Evolutionary conservation across 1,140 invertebrate species (phyloP).

Genomic region (Danaus melanippus): DNA sequence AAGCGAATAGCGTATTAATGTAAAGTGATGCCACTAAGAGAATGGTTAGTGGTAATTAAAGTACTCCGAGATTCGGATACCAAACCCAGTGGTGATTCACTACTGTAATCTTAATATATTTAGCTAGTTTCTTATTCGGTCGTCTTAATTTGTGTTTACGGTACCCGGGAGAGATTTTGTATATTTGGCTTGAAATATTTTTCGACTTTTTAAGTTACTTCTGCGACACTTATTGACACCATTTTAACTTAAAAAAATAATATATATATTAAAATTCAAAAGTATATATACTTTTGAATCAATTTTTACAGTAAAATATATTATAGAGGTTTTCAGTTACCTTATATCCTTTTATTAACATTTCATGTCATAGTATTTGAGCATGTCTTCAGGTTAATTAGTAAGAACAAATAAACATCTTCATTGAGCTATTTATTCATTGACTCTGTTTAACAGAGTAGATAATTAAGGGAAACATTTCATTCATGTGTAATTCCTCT

Average conservation of each 20-base stretch:
- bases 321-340: too few species aligned
- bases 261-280: too few species aligned
- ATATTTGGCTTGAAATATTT: neutral
- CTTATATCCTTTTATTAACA: too few species aligned
- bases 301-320: too few species aligned
- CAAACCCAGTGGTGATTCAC: conserved; percentile 1
- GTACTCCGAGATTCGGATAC: conserved; percentile 1
- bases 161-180: neutral
- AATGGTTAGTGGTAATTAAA: conserved; percentile 39
- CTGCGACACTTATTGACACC: too few species aligned
- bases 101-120: conserved; percentile 2
- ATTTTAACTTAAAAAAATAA: too few species aligned
- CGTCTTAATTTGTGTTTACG: conserved; percentile 5
- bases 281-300: too few species aligned
- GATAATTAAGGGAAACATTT: conserved; percentile 4
- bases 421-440: conserved; percentile 20
- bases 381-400: conserved; percentile 16
- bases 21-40: conserved; percentile 31
- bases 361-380: conserved; percentile 4
- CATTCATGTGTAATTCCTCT: too few species aligned
- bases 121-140: conserved; percentile 2
- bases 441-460: conserved; percentile 8
- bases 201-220: too few species aligned
- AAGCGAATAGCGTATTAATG: conserved; percentile 34
- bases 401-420: conserved; percentile 11